Evolutionary conservation across 64 coral and sea anemone genomes (phyloP).

Genomic region (Catalaphyllia jardinei): DNA sequence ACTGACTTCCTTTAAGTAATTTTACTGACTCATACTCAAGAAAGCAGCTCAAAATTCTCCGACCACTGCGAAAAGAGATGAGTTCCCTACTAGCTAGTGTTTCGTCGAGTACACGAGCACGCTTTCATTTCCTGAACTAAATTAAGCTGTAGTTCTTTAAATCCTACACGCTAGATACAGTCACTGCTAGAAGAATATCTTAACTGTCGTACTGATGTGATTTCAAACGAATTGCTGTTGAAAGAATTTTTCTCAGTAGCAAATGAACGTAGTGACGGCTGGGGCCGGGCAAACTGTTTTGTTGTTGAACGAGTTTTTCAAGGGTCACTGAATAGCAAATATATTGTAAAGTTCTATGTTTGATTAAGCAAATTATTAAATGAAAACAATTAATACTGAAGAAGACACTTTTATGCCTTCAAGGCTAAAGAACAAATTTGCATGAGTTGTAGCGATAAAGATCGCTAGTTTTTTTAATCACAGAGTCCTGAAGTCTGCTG

Average conservation of each 20-base stretch:
- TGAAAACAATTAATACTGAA: conserved; percentile 9
- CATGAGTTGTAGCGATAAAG: conserved; percentile 6
- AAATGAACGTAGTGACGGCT: not conserved
- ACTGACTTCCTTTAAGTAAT: not conserved
- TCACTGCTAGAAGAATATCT: not conserved
- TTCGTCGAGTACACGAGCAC: not conserved
- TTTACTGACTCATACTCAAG: not conserved
- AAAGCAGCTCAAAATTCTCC: not conserved
- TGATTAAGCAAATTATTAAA: conserved; percentile 52
- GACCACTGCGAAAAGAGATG: not conserved
- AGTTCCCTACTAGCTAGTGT: not conserved
- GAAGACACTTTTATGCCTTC: conserved; percentile 4
- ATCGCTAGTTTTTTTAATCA: not conserved
- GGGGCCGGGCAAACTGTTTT: not conserved
- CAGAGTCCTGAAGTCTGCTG: too few species aligned
- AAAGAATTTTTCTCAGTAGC: not conserved
- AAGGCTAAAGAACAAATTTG: conserved; percentile 28
- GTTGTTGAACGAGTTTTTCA: not conserved
- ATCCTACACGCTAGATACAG: not conserved
- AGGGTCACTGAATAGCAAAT: conserved; percentile 2
- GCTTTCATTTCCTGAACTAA: not conserved
- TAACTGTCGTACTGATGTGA: too few species aligned
- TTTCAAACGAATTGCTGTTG: not conserved
- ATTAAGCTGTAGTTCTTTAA: too few species aligned
- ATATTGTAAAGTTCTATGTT: not conserved